Percentiles rank a stretch among this genome's conserved stretches.
Evolutionary conservation across 2,113 vertebrate genomes (phyloP).

Genomic region (Pelobates fuscus): DNA sequence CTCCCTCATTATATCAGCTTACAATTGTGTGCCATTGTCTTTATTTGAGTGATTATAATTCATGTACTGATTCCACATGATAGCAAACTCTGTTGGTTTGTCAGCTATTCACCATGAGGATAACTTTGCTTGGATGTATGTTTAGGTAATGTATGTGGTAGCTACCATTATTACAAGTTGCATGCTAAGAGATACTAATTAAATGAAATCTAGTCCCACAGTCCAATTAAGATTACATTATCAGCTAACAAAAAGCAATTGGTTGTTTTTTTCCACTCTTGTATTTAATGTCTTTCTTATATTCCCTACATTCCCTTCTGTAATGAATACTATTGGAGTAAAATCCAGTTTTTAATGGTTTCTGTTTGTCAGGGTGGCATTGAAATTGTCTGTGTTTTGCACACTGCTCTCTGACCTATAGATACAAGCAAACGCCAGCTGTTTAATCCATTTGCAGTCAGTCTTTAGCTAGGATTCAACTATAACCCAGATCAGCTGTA

Average conservation of each 20-base stretch:
- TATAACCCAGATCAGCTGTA: conserved; percentile 32
- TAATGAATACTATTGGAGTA: background rate
- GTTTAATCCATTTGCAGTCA: conserved; percentile 38
- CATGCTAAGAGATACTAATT: conserved; percentile 17
- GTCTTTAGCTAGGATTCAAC: conserved; percentile 23
- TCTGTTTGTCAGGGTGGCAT: background rate
- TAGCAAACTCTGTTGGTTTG: background rate
- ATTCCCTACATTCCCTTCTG: background rate
- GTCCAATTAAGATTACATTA: conserved; percentile 14
- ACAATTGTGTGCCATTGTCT: no score
- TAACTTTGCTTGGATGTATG: conserved; percentile 12
- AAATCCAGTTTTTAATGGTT: conserved; percentile 2
- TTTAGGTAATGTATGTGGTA: background rate
- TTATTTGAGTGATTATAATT: no score
- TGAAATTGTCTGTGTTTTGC: conserved; percentile 30
- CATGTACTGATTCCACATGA: background rate
- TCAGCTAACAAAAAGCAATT: conserved; percentile 16
- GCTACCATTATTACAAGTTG: conserved; percentile 13
- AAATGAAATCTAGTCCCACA: conserved; percentile 18
- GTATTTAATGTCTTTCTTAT: background rate
- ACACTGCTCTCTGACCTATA: conserved; percentile 22
- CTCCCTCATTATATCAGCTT: no score
- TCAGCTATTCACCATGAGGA: background rate
- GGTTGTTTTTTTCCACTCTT: conserved; percentile 5
- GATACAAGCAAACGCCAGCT: conserved; percentile 21